Conservation (phyloP, 2,797 vertebrate genomes). For the Gymnodraco acuticeps region DNA sequence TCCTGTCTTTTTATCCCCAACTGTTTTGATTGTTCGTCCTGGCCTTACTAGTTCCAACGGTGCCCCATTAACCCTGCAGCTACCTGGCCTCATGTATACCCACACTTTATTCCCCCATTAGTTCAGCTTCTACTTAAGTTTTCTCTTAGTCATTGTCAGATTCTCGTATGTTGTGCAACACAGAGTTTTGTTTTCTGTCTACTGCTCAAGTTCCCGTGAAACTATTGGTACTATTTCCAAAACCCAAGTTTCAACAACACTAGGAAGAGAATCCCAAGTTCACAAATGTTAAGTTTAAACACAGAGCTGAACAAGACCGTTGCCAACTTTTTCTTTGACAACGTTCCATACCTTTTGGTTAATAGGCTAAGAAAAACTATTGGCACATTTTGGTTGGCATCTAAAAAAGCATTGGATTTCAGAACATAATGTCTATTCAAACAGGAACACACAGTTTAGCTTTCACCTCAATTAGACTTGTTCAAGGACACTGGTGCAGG, state of each 20-base stretch:
- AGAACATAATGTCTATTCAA: background rate
- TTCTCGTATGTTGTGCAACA: too few species aligned
- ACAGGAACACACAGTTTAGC: background rate
- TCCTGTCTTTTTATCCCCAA: too few species aligned
- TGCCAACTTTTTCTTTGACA: background rate
- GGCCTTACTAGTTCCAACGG: too few species aligned
- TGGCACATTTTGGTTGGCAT: background rate
- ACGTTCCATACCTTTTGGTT: background rate
- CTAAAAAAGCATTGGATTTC: background rate
- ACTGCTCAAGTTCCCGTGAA: too few species aligned
- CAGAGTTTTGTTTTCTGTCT: too few species aligned
- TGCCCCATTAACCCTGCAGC: too few species aligned
- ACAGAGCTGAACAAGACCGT: background rate
- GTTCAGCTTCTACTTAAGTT: too few species aligned
- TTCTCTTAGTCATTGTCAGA: too few species aligned
- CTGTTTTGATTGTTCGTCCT: too few species aligned
- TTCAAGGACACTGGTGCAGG: conserved; percentile 5
- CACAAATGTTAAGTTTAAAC: background rate
- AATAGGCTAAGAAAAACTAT: background rate
- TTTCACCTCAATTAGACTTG: background rate
- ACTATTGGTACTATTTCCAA: background rate
- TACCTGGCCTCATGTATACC: too few species aligned
- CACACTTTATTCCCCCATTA: too few species aligned
- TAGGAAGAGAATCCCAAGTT: background rate
- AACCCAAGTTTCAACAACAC: background rate